Percentiles rank a stretch among this genome's conserved stretches.
These are phyloP conservation scores for Trisateles emortualis DNA, from an alignment of 2,888 invertebrate genomes.

Conservation along the genomic window DNA sequence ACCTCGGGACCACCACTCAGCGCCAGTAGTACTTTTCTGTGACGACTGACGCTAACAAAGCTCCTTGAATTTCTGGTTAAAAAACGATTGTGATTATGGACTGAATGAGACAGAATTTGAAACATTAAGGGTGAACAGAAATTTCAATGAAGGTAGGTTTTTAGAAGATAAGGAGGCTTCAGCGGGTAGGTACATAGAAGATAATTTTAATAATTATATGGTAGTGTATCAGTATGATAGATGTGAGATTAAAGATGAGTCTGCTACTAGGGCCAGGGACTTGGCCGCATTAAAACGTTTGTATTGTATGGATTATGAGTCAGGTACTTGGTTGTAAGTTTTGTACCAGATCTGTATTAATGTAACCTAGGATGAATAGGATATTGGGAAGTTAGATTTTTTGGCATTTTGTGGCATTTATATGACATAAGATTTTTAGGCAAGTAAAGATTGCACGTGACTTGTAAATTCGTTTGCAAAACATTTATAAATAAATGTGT, in stretches of 20 bases:
- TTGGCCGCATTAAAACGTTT: slow-evolving; percentile 66
- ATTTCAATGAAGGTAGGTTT: slow-evolving; percentile 11
- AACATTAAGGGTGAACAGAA: neutral
- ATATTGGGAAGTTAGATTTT: neutral
- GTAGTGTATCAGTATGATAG: slow-evolving; percentile 25
- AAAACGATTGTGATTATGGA: slow-evolving; percentile 36
- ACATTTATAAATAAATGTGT: no score
- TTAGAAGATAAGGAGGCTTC: slow-evolving; percentile 3
- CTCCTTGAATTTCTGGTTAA: slow-evolving; percentile 46
- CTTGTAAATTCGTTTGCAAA: no score
- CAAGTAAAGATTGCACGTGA: no score
- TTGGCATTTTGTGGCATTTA: no score
- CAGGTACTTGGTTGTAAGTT: slow-evolving; percentile 49
- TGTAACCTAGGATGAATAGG: neutral
- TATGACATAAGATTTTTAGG: no score
- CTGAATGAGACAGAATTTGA: slow-evolving; percentile 7
- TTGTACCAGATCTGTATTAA: neutral
- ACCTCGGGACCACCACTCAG: slow-evolving; percentile 84
- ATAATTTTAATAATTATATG: slow-evolving; percentile 33
- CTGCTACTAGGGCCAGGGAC: slow-evolving; percentile 57
- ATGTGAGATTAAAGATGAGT: slow-evolving; percentile 47
- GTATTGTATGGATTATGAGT: slow-evolving; percentile 63
- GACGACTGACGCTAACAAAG: slow-evolving; percentile 81
- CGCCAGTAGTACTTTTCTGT: slow-evolving; percentile 88
- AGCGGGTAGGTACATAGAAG: slow-evolving; percentile 18